Conservation (phyloP, 2,888 invertebrate species). For the Epistrophe grossulariae region DNA sequence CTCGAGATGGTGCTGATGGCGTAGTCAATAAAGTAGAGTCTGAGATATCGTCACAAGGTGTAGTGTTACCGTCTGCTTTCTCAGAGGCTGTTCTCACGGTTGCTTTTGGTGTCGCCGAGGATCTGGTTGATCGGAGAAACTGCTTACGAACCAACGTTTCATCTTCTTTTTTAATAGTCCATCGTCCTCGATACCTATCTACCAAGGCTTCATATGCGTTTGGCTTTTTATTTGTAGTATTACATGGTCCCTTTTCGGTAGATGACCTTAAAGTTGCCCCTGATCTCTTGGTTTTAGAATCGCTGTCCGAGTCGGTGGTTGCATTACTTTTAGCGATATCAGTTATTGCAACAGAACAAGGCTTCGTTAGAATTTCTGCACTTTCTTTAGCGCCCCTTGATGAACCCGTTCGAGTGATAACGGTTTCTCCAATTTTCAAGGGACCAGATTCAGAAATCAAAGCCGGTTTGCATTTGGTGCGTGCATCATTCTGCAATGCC, state of each 20-base stretch:
- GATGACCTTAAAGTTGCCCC: neutral
- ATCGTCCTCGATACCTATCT: neutral
- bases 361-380: constrained; percentile 2
- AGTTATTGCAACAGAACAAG: constrained; percentile 39
- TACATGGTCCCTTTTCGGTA: neutral
- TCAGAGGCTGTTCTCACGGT: neutral
- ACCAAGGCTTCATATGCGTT: neutral
- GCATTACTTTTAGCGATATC: constrained; percentile 20
- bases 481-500: neutral
- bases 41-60: neutral
- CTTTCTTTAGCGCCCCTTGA: neutral
- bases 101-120: constrained; percentile 3
- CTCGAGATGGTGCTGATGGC: constrained; percentile 11
- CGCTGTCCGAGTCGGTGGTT: constrained; percentile 4
- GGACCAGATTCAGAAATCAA: neutral
- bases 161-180: neutral
- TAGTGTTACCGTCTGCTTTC: neutral
- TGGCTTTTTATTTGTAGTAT: neutral
- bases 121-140: constrained; percentile 18
- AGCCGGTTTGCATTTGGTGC: neutral
- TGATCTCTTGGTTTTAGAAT: neutral
- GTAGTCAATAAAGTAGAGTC: constrained; percentile 1
- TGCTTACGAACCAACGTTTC: neutral
- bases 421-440: constrained; percentile 37
- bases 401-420: constrained; percentile 3